These are phyloP conservation scores for Thymelicus acteon DNA, from an alignment of 2,888 invertebrate species.

Conservation along the genomic window DNA sequence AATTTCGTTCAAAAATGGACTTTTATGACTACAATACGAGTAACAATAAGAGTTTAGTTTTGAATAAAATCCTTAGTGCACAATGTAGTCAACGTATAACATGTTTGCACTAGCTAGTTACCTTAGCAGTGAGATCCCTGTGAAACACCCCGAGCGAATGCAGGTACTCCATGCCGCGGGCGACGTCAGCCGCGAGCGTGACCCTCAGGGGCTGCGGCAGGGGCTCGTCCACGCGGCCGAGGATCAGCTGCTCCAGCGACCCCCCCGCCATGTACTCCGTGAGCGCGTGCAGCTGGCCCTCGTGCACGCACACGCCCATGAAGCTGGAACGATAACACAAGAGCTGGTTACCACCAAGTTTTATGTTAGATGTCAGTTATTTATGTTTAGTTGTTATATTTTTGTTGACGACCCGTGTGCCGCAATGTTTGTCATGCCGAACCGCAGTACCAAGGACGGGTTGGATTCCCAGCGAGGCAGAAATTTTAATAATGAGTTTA, in stretches of 20 bases:
- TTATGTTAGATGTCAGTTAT: too few species aligned
- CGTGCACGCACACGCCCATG: slow-evolving; percentile 98
- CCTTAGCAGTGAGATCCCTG: slow-evolving; percentile 97
- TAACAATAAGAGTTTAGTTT: too few species aligned
- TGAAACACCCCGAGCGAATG: slow-evolving; percentile 97
- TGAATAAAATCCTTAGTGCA: too few species aligned
- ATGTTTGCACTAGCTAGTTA: slow-evolving; percentile 54
- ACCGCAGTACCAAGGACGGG: too few species aligned
- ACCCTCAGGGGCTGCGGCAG: slow-evolving; percentile 92
- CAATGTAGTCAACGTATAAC: background rate
- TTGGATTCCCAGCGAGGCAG: too few species aligned
- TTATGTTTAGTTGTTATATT: too few species aligned
- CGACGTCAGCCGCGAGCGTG: slow-evolving; percentile 94
- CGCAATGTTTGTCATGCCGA: too few species aligned
- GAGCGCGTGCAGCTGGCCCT: slow-evolving; percentile 97
- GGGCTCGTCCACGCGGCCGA: slow-evolving; percentile 87
- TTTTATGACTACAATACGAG: too few species aligned
- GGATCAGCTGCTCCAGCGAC: slow-evolving; percentile 95
- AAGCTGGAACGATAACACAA: slow-evolving; percentile 85
- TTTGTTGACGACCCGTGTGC: too few species aligned
- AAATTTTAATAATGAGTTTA: too few species aligned
- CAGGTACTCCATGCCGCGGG: slow-evolving; percentile 96
- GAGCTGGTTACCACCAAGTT: too few species aligned
- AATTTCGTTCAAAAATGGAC: too few species aligned
- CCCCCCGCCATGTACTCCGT: slow-evolving; percentile 98